Evolutionary conservation across 2,113 vertebrate genomes (phyloP), one percentile per base, ranked within the genome.

Genomic region (Antechinus stuartii): DNA sequence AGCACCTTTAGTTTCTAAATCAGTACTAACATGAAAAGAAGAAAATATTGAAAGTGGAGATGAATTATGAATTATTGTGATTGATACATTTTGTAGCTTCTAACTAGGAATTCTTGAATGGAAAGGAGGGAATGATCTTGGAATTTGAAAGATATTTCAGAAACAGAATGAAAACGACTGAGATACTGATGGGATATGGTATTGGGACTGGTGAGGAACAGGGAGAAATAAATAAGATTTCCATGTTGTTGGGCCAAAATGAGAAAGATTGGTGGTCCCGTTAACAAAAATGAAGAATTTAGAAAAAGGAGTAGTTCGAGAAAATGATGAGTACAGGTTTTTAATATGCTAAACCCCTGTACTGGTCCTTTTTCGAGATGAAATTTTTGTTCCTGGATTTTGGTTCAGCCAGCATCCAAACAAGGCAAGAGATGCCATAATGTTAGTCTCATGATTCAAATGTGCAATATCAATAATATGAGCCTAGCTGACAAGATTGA

Each of bases 371-470:
- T 16, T 84, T 84, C 68, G 42, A 84, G n/a, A n/a, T 84, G 16
- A 76, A 8, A 22, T 22, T 84, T 84, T 84, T 84, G 68, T 42
- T n/a, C 19, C 35, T 84, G 68, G 14, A 84, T 12, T 92, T 42
- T 61, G 4, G 92, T 35, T 27, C 14, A 95, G 95, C 89, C n/a
- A 3, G 23, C 54, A 11, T 50, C 6, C 27, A 95, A 92, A 93
- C 55, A 76, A 92, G 46, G 93, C 92, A 94, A 92, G 57, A 96
- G 95, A 93, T 93, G 84, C 22, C 25, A 1, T 93, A 26, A 61
- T 96, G 55, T 97, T 54, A 94, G 52, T 95, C 90, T 35, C 92
- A 54, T 95, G 91, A 97, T 97, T 96, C 54, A 54, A 95, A 8
- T 22, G 92, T 91, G 57, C 11, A 92, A 52, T 97, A 52, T 90